phyloP scores from a whole-genome alignment of 2,797 vertebrate species.

The Melanogrammus aeglefinus region DNA sequence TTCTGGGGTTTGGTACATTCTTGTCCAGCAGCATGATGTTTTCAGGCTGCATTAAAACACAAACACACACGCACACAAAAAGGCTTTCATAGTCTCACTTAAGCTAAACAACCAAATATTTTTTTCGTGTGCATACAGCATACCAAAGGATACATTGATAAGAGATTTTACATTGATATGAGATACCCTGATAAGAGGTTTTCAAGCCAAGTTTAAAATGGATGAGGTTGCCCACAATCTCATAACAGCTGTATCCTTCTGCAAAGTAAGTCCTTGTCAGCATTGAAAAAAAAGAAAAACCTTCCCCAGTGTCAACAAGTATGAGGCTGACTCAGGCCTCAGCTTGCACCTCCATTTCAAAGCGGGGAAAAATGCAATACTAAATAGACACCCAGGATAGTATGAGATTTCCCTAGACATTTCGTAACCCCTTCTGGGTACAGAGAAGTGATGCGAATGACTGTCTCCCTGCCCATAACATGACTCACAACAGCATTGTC shows the following conservation, averaged over 20 bases:
- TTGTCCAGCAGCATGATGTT: constrained; percentile 99
- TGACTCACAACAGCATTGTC: background rate
- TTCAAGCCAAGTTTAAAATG: background rate
- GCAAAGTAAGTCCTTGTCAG: constrained; percentile 5
- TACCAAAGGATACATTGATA: background rate
- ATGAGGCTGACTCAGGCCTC: constrained; percentile 3
- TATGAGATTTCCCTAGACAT: background rate
- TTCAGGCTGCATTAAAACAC: constrained; percentile 80
- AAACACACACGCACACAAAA: background rate
- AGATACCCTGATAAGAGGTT: background rate
- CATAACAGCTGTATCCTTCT: background rate
- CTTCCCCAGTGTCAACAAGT: background rate
- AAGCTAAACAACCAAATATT: background rate
- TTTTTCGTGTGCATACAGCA: background rate
- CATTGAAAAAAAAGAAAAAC: background rate
- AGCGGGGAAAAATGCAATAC: background rate
- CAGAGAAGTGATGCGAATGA: background rate
- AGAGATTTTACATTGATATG: too few relatives aligned
- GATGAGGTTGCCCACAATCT: constrained; percentile 4
- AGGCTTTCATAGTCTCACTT: background rate
- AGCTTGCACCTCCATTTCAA: background rate
- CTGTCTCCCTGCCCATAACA: background rate
- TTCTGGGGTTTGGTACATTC: constrained; percentile 88
- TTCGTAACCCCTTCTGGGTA: background rate
- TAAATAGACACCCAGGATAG: background rate